These are phyloP conservation scores for Agrochola circellaris DNA, from an alignment of 2,888 invertebrate species.

Conservation along the genomic window DNA sequence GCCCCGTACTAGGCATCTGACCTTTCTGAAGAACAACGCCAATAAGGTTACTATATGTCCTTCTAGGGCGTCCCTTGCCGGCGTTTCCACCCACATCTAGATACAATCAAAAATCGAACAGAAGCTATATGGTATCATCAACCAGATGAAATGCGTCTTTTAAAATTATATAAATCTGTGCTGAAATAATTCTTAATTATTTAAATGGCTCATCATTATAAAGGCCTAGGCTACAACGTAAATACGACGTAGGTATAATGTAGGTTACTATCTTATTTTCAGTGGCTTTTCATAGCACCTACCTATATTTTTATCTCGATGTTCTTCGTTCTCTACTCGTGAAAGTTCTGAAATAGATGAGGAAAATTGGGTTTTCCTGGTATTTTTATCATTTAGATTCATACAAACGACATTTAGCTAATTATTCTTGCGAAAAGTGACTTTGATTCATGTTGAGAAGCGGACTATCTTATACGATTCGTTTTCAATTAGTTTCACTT, in stretches of 20 bases:
- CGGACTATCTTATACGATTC: background rate
- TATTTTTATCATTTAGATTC: constrained; percentile 1
- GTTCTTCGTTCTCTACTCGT: background rate
- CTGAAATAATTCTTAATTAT: background rate
- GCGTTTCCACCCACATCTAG: background rate
- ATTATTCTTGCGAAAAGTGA: background rate
- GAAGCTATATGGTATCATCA: background rate
- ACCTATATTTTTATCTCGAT: background rate
- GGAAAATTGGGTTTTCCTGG: background rate
- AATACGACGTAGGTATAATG: background rate
- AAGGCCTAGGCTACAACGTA: background rate
- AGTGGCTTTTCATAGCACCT: constrained; percentile 1
- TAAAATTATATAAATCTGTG: background rate
- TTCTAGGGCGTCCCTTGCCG: too few relatives aligned
- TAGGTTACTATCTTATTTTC: constrained; percentile 2
- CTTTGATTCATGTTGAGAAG: background rate
- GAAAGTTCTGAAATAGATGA: background rate
- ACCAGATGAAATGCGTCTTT: background rate
- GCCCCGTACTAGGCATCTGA: too few relatives aligned
- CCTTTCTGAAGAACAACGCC: too few relatives aligned
- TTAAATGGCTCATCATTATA: background rate
- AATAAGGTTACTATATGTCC: too few relatives aligned
- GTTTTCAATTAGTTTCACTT: background rate
- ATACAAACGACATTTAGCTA: background rate
- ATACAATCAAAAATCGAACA: background rate